A percentile compares a stretch with the other conserved stretches of the same genome.
Conservation (phyloP, 2,113 vertebrate genomes). For the Psilopsiagon aymara region DNA sequence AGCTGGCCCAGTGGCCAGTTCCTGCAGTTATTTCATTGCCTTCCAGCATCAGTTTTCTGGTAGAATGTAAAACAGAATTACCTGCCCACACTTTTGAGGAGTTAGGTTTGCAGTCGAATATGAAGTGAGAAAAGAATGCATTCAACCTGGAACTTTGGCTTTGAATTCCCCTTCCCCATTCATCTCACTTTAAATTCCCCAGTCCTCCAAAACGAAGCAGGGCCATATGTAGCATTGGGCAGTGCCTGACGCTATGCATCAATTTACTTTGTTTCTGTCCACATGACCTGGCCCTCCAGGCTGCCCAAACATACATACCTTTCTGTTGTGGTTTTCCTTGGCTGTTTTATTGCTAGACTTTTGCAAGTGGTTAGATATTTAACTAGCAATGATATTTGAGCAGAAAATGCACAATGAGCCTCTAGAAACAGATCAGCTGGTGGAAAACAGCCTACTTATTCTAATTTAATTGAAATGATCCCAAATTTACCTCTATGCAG, state of each 20-base stretch:
- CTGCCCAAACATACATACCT: neutral
- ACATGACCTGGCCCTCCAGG: neutral
- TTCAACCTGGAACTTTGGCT: neutral
- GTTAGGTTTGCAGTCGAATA: neutral
- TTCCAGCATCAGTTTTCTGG: neutral
- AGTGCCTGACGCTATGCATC: neutral
- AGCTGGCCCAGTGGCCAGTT: neutral
- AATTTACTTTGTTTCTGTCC: neutral
- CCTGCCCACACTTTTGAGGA: neutral
- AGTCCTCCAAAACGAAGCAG: neutral
- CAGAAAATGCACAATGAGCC: neutral
- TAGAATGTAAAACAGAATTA: neutral
- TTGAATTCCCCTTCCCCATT: neutral
- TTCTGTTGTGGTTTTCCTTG: neutral
- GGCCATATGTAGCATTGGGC: too few species aligned
- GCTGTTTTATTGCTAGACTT: neutral
- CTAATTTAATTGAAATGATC: neutral
- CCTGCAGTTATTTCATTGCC: neutral
- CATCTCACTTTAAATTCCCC: neutral
- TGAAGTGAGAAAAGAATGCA: neutral
- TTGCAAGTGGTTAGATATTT: neutral
- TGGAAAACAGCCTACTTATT: neutral
- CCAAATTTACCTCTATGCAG: neutral
- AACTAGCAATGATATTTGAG: neutral
- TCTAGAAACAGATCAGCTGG: neutral